These are phyloP conservation scores for Glaucopsyche alexis DNA, from an alignment of 2,888 invertebrate species.

Conservation along the genomic window DNA sequence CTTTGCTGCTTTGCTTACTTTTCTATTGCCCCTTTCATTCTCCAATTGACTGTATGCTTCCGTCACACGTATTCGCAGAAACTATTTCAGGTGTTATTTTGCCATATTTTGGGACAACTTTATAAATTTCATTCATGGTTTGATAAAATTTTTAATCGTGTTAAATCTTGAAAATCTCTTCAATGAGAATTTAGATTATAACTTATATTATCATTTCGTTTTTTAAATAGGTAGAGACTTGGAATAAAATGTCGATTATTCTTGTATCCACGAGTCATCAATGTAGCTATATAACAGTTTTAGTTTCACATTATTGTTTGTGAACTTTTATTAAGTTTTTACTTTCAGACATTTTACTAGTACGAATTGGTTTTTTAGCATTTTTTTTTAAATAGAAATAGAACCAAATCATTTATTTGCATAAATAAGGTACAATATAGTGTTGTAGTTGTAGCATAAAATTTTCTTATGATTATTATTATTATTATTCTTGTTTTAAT, in stretches of 20 bases:
- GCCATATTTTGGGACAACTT: background rate
- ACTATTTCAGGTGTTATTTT: background rate
- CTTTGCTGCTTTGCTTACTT: constrained; percentile 25
- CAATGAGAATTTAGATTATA: no score
- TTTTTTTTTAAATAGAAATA: no score
- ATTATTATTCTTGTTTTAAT: no score
- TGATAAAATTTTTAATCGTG: background rate
- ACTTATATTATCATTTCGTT: no score
- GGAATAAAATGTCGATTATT: no score
- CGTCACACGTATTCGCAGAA: background rate
- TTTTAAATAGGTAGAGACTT: no score
- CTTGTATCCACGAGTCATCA: no score
- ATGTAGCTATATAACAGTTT: background rate
- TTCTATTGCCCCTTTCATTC: constrained; percentile 11
- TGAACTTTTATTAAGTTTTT: background rate
- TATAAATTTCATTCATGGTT: background rate
- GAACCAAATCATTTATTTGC: no score
- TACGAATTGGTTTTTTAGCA: background rate
- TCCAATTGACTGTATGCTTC: background rate
- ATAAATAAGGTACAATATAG: no score
- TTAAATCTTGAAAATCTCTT: no score
- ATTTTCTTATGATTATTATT: no score
- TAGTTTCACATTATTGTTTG: background rate
- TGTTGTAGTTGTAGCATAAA: no score
- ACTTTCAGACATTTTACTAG: background rate